Evolutionary conservation across 2,113 vertebrate species (phyloP).

Genomic region (Ciconia maguari): DNA sequence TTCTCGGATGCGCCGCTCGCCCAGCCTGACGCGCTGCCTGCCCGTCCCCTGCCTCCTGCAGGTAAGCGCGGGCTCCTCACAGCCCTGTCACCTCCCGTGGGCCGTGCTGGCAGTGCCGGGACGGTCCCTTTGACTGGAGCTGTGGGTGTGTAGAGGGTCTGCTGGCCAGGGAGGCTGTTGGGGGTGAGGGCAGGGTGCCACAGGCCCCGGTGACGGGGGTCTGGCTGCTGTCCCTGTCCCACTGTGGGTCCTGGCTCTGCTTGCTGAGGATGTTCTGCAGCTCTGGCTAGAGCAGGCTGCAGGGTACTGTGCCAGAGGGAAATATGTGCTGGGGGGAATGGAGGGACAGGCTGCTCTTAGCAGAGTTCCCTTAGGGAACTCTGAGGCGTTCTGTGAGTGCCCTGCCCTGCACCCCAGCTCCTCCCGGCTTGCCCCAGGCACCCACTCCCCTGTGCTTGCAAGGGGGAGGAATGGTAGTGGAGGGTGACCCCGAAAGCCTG

Average conservation of each 20-base stretch:
- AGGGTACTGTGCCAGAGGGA: background rate
- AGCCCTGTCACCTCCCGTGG: rapidly evolving
- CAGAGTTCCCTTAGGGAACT: too few relatives aligned
- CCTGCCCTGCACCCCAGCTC: background rate
- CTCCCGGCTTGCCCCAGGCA: rapidly evolving
- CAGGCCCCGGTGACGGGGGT: rapidly evolving
- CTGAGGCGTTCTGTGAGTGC: too few relatives aligned
- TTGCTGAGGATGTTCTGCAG: rapidly evolving
- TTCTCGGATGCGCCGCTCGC: constrained; percentile 79
- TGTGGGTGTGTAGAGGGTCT: background rate
- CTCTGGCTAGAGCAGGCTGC: background rate
- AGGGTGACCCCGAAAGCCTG: rapidly evolving
- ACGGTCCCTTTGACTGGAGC: rapidly evolving
- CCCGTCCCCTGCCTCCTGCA: constrained; percentile 22
- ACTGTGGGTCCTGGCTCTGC: rapidly evolving
- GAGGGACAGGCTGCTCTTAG: background rate
- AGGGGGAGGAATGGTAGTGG: rapidly evolving
- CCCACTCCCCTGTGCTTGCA: too few relatives aligned
- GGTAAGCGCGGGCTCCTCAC: constrained; percentile 5
- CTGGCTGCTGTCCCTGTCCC: background rate
- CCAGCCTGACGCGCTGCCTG: background rate
- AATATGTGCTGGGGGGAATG: background rate
- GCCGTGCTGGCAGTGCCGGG: background rate
- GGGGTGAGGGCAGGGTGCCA: background rate
- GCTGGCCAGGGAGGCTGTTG: background rate